Evolutionary conservation across 2,797 vertebrate species (phyloP), one percentile per base, ranked within the genome.

Genomic region (Pempheris klunzingeri): DNA sequence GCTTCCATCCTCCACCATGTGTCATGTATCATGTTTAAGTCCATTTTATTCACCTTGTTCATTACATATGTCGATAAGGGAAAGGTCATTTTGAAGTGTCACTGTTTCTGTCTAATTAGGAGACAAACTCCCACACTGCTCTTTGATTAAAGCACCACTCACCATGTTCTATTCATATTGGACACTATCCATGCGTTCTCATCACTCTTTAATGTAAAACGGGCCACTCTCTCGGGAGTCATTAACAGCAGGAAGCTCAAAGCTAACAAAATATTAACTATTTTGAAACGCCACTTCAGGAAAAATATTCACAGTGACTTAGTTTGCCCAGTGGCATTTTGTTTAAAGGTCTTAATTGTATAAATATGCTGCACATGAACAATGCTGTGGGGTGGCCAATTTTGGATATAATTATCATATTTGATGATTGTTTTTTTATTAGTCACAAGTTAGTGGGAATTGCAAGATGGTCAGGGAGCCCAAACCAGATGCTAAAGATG

Each of bases 131-230:
- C 84, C 52, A 78, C 81, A 38, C 60, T 41, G 43, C 67, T 67
- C 67, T 71, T 22, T 53, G 67, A 78, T 74, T 71, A 57, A 65
- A 89, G 77, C 72, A 65, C 57, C 74, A 74, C 72, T 90, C 13
- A 32, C 67, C 9, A 20, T 8, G 28, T 44, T 77, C 32, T 30
- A 53, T 65, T 74, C 30, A 28, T 22, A 46, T 53, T 55, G 68
- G 50, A 61, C 49, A 15, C 24, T 7, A 34, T 47, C 64, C 47
- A 30, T 1, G 18, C 46, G 44, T 63, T 75, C 32, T 69, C 57
- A 57, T 64, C 61, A 41, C 61, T 61, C 36, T 65, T n/a, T 59
- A 13, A 74, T 76, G 63, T 57, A 64, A 62, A 46, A 61, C 61
- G 62, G 28, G 32, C 2, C 13, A 1, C n/a, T 41, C 68, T 47